phyloP scores from a whole-genome alignment of 2,797 vertebrate species.

The Botia kubotai region DNA sequence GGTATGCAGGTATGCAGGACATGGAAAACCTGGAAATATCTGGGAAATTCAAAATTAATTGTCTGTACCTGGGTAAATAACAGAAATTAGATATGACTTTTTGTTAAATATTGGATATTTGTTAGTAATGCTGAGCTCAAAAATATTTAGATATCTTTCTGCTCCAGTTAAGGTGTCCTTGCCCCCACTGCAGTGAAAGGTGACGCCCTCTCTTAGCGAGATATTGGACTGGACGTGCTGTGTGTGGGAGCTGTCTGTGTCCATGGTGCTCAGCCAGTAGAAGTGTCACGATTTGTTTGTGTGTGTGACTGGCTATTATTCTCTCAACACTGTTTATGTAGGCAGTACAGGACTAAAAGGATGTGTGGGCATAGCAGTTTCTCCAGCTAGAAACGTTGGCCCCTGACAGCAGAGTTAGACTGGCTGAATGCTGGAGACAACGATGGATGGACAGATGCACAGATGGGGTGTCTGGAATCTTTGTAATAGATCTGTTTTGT shows the following conservation, averaged over 20 bases:
- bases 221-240: slow-evolving; percentile 61
- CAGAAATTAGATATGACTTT: too few relatives aligned
- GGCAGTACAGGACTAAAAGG: slow-evolving; percentile 47
- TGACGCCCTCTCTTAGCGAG: slow-evolving; percentile 38
- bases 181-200: slow-evolving; percentile 10
- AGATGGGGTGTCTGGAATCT: slow-evolving; percentile 20
- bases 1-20: background rate
- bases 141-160: slow-evolving; percentile 13
- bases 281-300: slow-evolving; percentile 54
- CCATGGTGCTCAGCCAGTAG: slow-evolving; percentile 54
- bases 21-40: background rate
- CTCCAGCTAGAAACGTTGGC: slow-evolving; percentile 42
- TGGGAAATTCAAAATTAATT: background rate
- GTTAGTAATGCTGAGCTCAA: background rate
- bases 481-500: slow-evolving; percentile 40
- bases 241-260: slow-evolving; percentile 60
- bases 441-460: slow-evolving; percentile 32
- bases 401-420: slow-evolving; percentile 47
- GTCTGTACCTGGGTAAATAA: background rate
- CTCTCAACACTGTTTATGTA: slow-evolving; percentile 44
- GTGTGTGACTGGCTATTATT: slow-evolving; percentile 51
- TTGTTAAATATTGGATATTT: background rate
- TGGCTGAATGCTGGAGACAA: slow-evolving; percentile 31
- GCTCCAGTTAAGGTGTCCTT: background rate
- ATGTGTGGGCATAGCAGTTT: slow-evolving; percentile 51